Evolutionary conservation across 2,113 vertebrate genomes (phyloP).

Genomic region (Cinclus mexicanus): DNA sequence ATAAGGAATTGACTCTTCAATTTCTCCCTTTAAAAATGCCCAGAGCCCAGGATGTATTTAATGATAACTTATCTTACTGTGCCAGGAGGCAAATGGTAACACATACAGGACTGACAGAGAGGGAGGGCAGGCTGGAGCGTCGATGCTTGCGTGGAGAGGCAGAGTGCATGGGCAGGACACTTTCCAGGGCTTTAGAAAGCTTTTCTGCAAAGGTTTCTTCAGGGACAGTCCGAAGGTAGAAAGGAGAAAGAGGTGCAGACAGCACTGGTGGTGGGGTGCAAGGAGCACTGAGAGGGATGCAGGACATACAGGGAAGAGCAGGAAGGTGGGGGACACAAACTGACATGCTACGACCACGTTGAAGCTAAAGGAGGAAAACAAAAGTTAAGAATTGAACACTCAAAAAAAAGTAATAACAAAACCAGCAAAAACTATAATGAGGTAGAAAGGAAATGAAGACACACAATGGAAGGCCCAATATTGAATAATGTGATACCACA

Average conservation of each 20-base stretch:
- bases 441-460: conserved; percentile 51
- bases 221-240: conserved; percentile 81
- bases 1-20: not conserved
- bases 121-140: conserved; percentile 94
- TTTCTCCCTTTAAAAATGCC: conserved; percentile 47
- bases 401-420: conserved; percentile 58
- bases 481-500: not conserved
- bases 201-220: conserved; percentile 93
- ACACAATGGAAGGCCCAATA: conserved; percentile 23
- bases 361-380: conserved; percentile 82
- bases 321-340: conserved; percentile 91
- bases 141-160: conserved; percentile 83
- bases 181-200: conserved; percentile 96
- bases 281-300: conserved; percentile 87
- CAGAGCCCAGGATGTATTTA: conserved; percentile 82
- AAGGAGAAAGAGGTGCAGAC: conserved; percentile 80
- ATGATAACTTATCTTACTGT: conserved; percentile 81
- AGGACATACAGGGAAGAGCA: conserved; percentile 77
- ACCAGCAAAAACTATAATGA: conserved; percentile 51
- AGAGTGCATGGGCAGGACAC: conserved; percentile 91
- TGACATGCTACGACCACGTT: conserved; percentile 96
- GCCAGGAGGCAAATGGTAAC: conserved; percentile 74
- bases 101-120: conserved; percentile 98
- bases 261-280: conserved; percentile 79
- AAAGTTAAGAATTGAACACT: conserved; percentile 73